Percentiles rank a stretch among this genome's conserved stretches.
Conservation (phyloP, 2,888 invertebrate species). For the Cryptops parisi region DNA sequence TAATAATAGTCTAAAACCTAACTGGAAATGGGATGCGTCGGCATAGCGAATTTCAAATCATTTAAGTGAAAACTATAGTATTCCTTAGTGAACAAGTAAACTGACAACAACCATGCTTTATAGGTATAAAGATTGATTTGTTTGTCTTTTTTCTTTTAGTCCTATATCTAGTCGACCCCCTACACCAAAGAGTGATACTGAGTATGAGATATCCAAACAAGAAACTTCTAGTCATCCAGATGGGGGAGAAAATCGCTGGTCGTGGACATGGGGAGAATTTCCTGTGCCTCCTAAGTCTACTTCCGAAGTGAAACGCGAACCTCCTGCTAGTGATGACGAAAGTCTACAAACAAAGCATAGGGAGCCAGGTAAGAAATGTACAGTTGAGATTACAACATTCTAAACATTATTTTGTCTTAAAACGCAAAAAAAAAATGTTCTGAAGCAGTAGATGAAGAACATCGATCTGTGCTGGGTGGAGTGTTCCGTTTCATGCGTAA, state of each 20-base stretch:
- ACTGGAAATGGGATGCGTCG: no score
- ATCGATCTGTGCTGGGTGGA: constrained; percentile 65
- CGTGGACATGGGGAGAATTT: constrained; percentile 84
- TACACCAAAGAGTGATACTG: constrained; percentile 88
- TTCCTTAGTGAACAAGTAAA: no score
- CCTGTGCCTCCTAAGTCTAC: constrained; percentile 43
- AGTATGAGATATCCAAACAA: constrained; percentile 48
- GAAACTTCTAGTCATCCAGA: constrained; percentile 22
- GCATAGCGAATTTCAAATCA: no score
- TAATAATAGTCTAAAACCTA: no score
- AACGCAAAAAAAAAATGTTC: no score
- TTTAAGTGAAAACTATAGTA: no score
- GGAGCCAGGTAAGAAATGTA: constrained; percentile 26
- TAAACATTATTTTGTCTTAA: no score
- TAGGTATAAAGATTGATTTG: no score
- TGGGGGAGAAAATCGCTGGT: constrained; percentile 38
- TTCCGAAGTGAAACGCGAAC: constrained; percentile 16
- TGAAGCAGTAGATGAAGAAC: constrained; percentile 30
- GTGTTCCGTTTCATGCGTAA: constrained; percentile 89
- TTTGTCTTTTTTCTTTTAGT: constrained; percentile 15
- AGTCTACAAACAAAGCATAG: constrained; percentile 28
- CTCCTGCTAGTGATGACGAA: constrained; percentile 32
- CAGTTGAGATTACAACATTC: no score
- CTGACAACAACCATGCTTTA: no score
- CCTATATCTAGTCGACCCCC: constrained; percentile 41